Conservation (phyloP, 92 coral and sea anemone genomes). For the Phenganax marumi region DNA sequence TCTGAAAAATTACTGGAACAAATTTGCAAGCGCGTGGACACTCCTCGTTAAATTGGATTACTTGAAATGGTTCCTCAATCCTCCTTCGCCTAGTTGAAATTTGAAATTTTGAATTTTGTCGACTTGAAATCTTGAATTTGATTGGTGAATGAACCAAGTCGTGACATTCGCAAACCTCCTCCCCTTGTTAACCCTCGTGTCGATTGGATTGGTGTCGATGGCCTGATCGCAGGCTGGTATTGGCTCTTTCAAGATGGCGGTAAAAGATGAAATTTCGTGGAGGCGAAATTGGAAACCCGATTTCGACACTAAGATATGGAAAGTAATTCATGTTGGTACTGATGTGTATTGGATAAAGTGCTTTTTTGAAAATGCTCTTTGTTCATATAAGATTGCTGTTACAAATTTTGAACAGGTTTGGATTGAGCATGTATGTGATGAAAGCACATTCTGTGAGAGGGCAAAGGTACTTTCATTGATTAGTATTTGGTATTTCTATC, state of each 20-base stretch:
- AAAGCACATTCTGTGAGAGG: conserved; percentile 57
- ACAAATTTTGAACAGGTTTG: conserved; percentile 73
- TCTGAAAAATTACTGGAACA: too few relatives aligned
- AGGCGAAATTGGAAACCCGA: conserved; percentile 77
- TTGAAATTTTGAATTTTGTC: conserved; percentile 16
- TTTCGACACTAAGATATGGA: conserved; percentile 78
- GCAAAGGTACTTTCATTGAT: conserved; percentile 59
- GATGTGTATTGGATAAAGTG: conserved; percentile 63
- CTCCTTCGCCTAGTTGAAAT: neutral
- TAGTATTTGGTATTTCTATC: too few relatives aligned
- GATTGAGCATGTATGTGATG: conserved; percentile 66
- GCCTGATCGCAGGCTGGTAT: conserved; percentile 8
- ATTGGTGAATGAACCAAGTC: neutral
- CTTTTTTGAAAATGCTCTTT: conserved; percentile 61
- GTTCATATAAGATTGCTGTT: conserved; percentile 77
- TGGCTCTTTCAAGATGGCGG: conserved; percentile 61
- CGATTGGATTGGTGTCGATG: neutral
- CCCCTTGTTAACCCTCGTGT: neutral
- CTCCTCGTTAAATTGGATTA: too few relatives aligned
- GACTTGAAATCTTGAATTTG: neutral
- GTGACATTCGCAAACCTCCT: too few relatives aligned
- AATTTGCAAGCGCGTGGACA: too few relatives aligned
- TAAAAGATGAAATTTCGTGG: conserved; percentile 53
- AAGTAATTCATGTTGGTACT: conserved; percentile 58
- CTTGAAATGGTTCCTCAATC: too few relatives aligned